These are phyloP conservation scores for Oplegnathus fasciatus DNA, from an alignment of 2,113 vertebrate genomes.

Conservation along the genomic window DNA sequence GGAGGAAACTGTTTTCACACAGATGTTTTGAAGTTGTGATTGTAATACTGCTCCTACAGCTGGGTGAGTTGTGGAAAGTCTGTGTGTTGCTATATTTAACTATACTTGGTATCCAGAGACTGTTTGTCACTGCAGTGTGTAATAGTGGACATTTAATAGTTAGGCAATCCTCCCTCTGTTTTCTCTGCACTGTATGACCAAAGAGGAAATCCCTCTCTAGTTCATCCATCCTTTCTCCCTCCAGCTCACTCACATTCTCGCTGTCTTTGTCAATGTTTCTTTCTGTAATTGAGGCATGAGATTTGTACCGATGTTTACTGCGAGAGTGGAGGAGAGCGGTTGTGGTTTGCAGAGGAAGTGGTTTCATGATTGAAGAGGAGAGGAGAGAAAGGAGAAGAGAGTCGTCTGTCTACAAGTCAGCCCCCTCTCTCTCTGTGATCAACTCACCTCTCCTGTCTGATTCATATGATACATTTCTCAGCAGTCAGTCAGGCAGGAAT, in stretches of 20 bases:
- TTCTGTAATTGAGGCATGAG: neutral
- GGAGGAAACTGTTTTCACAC: conserved; percentile 1
- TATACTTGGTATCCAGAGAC: neutral
- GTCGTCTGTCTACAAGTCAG: neutral
- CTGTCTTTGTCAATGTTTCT: neutral
- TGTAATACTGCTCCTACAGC: neutral
- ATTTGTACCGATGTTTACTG: neutral
- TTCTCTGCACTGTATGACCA: neutral
- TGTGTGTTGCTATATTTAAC: conserved; percentile 34
- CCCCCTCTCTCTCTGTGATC: neutral
- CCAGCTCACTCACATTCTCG: neutral
- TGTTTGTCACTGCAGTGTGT: conserved; percentile 22
- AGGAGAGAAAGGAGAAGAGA: neutral
- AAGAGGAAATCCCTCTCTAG: conserved; percentile 36
- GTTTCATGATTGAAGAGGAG: neutral
- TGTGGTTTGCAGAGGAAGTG: conserved; percentile 54
- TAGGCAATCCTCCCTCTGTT: conserved; percentile 30
- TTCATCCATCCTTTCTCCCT: conserved; percentile 9
- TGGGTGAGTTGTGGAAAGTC: neutral
- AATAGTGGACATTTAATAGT: conserved; percentile 48
- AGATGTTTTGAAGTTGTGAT: conserved; percentile 6
- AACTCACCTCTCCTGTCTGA: conserved; percentile 9
- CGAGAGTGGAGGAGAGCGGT: neutral
- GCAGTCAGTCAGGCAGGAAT: neutral
- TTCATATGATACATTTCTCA: conserved; percentile 8